Evolutionary conservation across 2,888 invertebrate species (phyloP).

Genomic region (Troides oblongomaculatus): DNA sequence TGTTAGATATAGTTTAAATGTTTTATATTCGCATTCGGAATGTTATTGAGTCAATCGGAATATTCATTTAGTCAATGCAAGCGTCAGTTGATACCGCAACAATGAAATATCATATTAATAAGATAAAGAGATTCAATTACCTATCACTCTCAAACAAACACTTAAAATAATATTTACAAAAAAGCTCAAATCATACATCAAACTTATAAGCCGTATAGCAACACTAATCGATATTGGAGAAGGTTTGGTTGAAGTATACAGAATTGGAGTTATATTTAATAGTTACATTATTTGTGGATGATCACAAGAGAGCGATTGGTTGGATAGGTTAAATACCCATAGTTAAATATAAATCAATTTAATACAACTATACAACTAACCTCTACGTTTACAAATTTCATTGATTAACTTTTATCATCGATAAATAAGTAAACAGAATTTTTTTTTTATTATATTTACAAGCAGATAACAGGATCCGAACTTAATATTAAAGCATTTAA

Average conservation of each 20-base stretch:
- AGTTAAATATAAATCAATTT: conserved; percentile 77
- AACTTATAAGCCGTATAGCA: conserved; percentile 43
- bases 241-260: conserved; percentile 44
- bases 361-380: conserved; percentile 79
- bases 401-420: conserved; percentile 67
- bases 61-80: conserved; percentile 18
- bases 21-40: conserved; percentile 10
- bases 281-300: conserved; percentile 52
- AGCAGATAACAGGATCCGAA: conserved; percentile 75
- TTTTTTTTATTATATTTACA: conserved; percentile 72
- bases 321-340: conserved; percentile 74
- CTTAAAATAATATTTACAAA: conserved; percentile 79
- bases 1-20: neutral
- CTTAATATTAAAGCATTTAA: conserved; percentile 77
- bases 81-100: conserved; percentile 41
- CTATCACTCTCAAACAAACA: conserved; percentile 74
- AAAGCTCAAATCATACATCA: conserved; percentile 70
- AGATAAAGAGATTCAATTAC: conserved; percentile 74
- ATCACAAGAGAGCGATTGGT: conserved; percentile 77
- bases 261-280: conserved; percentile 43
- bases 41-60: conserved; percentile 1
- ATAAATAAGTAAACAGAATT: conserved; percentile 78
- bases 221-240: conserved; percentile 47
- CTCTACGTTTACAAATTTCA: conserved; percentile 74
- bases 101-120: conserved; percentile 53